Base-by-base conservation (phyloP, 2,888 invertebrate species). In the Steinernema hermaphroditum region DNA sequence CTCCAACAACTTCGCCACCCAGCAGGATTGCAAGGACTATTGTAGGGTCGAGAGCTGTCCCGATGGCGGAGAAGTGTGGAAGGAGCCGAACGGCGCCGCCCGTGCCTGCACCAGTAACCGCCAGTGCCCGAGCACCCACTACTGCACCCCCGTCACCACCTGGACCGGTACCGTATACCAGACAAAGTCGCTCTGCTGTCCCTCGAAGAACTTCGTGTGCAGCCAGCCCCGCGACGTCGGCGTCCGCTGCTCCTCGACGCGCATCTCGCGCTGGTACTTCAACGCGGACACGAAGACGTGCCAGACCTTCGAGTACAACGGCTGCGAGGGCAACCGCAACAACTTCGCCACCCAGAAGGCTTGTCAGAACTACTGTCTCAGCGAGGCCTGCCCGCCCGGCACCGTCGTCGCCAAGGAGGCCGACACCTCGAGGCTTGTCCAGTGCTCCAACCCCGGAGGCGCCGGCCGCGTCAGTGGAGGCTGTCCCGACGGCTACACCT, bases 281-380 rank as follows among this genome's bases (percentile, higher is more conserved):
- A 84, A 86, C 74, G 81, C 82, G 34, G 85, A 83, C 73, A 79
- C 81, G 29, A 84, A 84, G 76, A 84, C 81, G 1, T 86, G 86
- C 70, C 80, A 83, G 71, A 79, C 81, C 0, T 86, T 85, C 75
- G 82, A 83, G 70, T 86, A 85, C 80, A 85, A 85, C 74, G 86
- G 86, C 62, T 86, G 86, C 72, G 84, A 83, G 71, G 82, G 85
- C 46, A 86, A 86, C 74, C 76, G 85, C 8, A 86, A 86, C 78
- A 87, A 86, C 75, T 86, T 86, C 72, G 83, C 85, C 37, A 77
- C 82, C 0, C 81, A 83, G 75, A 83, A 83, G 72, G 76, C 82
- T 9, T 86, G 86, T 70, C 82, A 83, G 73, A 86, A 85, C 78
- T 86, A 85, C 71, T 86, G 86, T 76, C 78, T 84, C 22, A 82